These are phyloP conservation scores for Lethocerus indicus DNA, from an alignment of 1,140 invertebrate genomes.

Conservation along the genomic window DNA sequence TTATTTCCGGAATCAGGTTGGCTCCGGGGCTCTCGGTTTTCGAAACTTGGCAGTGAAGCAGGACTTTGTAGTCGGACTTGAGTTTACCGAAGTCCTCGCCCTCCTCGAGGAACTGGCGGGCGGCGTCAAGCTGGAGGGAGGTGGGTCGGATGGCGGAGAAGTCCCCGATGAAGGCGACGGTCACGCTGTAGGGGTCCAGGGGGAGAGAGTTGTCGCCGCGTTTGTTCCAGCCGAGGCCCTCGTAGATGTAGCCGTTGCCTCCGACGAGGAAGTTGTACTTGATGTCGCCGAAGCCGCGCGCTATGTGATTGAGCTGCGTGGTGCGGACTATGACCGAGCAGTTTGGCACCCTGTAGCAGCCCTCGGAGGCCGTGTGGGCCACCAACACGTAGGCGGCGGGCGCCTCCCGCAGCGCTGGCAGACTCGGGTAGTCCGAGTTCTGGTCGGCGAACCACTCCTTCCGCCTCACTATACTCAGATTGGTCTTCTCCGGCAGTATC, in stretches of 20 bases:
- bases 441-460: too few relatives aligned
- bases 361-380: too few relatives aligned
- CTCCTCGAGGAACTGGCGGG: constrained; percentile 13
- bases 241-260: constrained; percentile 54
- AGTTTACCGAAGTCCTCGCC: background rate
- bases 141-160: constrained; percentile 24
- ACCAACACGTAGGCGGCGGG: too few relatives aligned
- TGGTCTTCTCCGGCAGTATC: too few relatives aligned
- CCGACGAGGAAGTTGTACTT: too few relatives aligned
- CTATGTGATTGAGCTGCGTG: too few relatives aligned
- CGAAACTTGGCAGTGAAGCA: background rate
- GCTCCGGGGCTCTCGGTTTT: background rate
- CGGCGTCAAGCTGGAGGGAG: constrained; percentile 17
- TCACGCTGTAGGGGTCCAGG: constrained; percentile 46
- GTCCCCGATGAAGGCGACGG: constrained; percentile 40
- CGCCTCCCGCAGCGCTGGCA: too few relatives aligned
- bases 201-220: constrained; percentile 43
- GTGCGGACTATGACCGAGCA: too few relatives aligned
- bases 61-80: background rate
- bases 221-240: constrained; percentile 43
- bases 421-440: too few relatives aligned
- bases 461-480: too few relatives aligned
- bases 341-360: too few relatives aligned
- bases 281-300: too few relatives aligned
- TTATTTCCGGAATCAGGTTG: background rate